Evolutionary conservation across 35 echinoderm and acorn worm genomes (phyloP).

Genomic region (Nesometra sesokonis): DNA sequence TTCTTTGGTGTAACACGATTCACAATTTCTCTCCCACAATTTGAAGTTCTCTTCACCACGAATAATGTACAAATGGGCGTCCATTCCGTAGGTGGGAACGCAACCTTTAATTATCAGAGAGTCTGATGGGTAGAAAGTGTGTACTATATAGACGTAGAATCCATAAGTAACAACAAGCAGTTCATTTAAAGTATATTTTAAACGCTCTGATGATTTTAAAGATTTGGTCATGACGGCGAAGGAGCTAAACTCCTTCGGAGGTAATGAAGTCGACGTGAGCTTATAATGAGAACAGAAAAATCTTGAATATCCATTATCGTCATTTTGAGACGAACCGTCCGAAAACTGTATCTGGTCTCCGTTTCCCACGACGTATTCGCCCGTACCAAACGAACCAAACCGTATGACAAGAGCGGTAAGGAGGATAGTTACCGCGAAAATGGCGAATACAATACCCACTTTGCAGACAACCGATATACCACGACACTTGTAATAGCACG

Average conservation of each 20-base stretch:
- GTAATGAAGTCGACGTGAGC: not conserved
- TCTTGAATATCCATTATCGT: not conserved
- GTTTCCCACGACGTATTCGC: not conserved
- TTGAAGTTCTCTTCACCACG: not conserved
- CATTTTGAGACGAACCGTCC: not conserved
- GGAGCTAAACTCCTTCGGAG: not conserved
- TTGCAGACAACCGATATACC: not conserved
- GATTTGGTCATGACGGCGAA: not conserved
- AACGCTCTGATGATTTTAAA: not conserved
- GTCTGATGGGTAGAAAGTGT: not conserved
- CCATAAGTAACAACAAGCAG: not conserved
- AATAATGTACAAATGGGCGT: not conserved
- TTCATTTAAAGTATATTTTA: not conserved
- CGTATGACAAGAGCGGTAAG: not conserved
- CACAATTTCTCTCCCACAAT: not conserved
- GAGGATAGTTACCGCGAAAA: not conserved
- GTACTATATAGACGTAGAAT: not conserved
- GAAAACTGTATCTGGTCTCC: not conserved
- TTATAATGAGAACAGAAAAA: not conserved
- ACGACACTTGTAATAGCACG: not conserved
- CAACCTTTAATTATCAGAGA: not conserved
- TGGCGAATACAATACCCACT: not conserved
- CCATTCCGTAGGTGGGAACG: not conserved
- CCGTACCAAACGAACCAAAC: not conserved
- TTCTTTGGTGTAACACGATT: not conserved